Percentiles rank a stretch among this genome's conserved stretches.
These are phyloP conservation scores for Papilio machaon DNA, from an alignment of 1,140 invertebrate genomes.

Conservation along the genomic window DNA sequence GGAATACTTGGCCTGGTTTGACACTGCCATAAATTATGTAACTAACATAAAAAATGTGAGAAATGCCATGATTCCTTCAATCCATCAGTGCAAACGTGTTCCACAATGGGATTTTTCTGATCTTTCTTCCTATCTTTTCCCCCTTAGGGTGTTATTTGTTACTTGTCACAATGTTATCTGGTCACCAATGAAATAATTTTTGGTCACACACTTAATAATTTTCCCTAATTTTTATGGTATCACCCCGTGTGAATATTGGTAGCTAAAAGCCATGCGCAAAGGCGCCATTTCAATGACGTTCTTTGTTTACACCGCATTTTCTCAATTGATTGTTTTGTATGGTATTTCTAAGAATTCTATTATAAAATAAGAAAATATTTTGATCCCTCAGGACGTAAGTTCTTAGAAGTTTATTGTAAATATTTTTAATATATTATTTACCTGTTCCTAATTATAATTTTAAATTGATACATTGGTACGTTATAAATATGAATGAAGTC, in stretches of 20 bases:
- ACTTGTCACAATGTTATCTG: no score
- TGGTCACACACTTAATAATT: no score
- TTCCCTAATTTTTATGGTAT: not conserved
- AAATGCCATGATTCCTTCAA: no score
- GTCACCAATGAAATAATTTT: no score
- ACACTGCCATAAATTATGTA: no score
- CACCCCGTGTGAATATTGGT: slow-evolving; percentile 47
- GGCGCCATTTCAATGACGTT: slow-evolving; percentile 54
- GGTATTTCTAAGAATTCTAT: slow-evolving; percentile 2
- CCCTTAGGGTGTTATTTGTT: no score
- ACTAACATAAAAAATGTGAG: no score
- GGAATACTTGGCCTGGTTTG: no score
- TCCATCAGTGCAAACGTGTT: no score
- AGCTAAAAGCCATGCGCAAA: slow-evolving; percentile 45
- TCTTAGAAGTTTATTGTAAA: not conserved
- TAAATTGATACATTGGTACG: not conserved
- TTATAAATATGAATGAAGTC: not conserved
- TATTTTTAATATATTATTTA: not conserved
- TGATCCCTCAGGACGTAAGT: not conserved
- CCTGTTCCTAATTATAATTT: not conserved
- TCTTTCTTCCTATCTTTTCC: no score
- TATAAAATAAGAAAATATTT: not conserved
- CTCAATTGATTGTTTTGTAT: slow-evolving; percentile 52
- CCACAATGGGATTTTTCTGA: no score
- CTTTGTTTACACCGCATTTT: slow-evolving; percentile 56